Base-by-base conservation (phyloP, 2,797 vertebrate genomes). In the Columba guinea region DNA sequence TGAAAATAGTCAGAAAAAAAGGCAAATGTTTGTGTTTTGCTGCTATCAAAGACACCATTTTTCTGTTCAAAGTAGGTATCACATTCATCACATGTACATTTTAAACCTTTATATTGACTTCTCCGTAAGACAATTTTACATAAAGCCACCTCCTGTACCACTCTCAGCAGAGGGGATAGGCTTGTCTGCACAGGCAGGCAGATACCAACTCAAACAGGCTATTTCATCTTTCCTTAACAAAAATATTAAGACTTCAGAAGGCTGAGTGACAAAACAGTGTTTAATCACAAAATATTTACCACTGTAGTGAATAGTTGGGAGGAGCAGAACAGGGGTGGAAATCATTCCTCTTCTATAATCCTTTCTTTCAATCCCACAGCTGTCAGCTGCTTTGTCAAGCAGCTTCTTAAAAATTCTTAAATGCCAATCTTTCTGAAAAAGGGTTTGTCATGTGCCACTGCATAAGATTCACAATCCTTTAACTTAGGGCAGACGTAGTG, bases 381-480 rank as follows among this genome's bases (percentile, higher is more conserved):
- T 63, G 27, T 67, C 78, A 35, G 48, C 18, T 81, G 46, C 21
- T 65, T 86, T 52, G 37, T 51, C 48, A 70, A 75, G 19, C 2
- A 75, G 37, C 28, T 80, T 85, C 64, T 37, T 65, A 39, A 84
- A 85, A 94, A 84, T 65, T 78, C 56, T 53, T 67, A 48, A 84
- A 74, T 32, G 19, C 5, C 62, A 94, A 1, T 82, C 56, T 70
- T 82, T 26, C 26, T 69, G 34, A 52, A 44, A 75, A 68, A 88
- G 23, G 1, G 0, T 56, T 78, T 48, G 7, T 44, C 60, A 34
- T 55, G 22, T 52, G n/a, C 16, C 37, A 64, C 14, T 75, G 26
- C 17, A 13, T 34, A 64, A 65, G 35, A 89, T 80, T 70, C 28
- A 16, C 1, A 13, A 35, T 64, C 21, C 28, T 49, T 63, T 91